These are phyloP conservation scores for Mactromeris polynyma DNA, from an alignment of 2,888 invertebrate genomes.

Conservation along the genomic window DNA sequence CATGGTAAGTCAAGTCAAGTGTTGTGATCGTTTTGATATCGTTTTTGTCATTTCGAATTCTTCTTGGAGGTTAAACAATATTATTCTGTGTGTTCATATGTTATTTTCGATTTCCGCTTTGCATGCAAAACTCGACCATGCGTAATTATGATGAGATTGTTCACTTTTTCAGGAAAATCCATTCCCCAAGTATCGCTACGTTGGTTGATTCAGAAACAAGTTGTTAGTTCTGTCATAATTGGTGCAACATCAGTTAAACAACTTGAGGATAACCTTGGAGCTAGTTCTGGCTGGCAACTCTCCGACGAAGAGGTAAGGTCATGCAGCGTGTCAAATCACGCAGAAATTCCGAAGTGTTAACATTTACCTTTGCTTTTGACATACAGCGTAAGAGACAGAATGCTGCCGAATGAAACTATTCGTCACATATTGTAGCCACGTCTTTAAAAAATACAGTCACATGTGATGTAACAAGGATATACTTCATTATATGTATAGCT, in stretches of 20 bases:
- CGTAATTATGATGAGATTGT: not conserved
- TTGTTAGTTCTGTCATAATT: slow-evolving; percentile 81
- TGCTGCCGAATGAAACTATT: too few species aligned
- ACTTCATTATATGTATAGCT: too few species aligned
- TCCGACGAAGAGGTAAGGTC: slow-evolving; percentile 77
- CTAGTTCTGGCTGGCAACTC: slow-evolving; percentile 61
- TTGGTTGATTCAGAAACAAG: slow-evolving; percentile 82
- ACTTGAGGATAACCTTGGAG: slow-evolving; percentile 83
- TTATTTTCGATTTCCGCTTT: too few species aligned
- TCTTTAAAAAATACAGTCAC: too few species aligned
- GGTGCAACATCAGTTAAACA: slow-evolving; percentile 81
- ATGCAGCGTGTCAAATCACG: not conserved
- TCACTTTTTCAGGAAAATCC: slow-evolving; percentile 70
- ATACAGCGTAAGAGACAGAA: too few species aligned
- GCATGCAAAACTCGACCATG: too few species aligned
- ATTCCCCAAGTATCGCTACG: slow-evolving; percentile 80
- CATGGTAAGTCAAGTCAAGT: slow-evolving; percentile 47
- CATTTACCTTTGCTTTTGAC: too few species aligned
- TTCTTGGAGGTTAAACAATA: too few species aligned
- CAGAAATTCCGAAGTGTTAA: not conserved
- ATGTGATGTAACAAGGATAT: too few species aligned
- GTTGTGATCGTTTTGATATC: not conserved
- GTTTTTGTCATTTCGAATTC: too few species aligned
- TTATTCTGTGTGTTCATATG: too few species aligned
- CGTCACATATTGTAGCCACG: too few species aligned